Conservation (phyloP, 1,140 invertebrate species). For the Drosophila parabipectinata region DNA sequence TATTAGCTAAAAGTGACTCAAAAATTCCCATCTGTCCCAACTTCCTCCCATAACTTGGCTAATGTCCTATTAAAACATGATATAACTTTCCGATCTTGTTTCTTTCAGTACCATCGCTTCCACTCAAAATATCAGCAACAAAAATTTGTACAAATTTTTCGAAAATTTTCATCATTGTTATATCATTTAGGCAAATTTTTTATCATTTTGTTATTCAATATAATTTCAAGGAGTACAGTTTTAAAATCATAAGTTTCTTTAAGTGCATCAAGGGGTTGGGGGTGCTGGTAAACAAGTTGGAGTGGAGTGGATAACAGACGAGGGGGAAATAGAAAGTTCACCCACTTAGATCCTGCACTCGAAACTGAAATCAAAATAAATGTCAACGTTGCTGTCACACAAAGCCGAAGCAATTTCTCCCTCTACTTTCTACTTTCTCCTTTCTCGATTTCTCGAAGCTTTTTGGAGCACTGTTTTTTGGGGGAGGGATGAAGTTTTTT, state of each 20-base stretch:
- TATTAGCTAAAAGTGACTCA: too few species aligned
- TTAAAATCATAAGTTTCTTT: background rate
- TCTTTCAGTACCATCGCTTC: too few species aligned
- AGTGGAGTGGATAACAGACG: slow-evolving; percentile 29
- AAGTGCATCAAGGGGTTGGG: background rate
- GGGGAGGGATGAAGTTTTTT: slow-evolving; percentile 74
- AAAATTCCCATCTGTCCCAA: too few species aligned
- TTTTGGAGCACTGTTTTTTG: slow-evolving; percentile 26
- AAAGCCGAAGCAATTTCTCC: slow-evolving; percentile 41
- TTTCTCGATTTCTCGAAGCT: slow-evolving; percentile 10
- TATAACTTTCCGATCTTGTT: too few species aligned
- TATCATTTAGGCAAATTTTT: too few species aligned
- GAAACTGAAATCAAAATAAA: slow-evolving; percentile 80
- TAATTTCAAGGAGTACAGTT: too few species aligned
- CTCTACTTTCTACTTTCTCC: background rate
- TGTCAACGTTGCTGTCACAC: slow-evolving; percentile 75
- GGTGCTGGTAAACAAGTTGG: slow-evolving; percentile 20
- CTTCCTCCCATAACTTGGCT: too few species aligned
- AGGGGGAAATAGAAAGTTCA: slow-evolving; percentile 45
- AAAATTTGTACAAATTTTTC: too few species aligned
- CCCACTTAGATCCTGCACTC: slow-evolving; percentile 70
- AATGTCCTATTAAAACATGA: too few species aligned
- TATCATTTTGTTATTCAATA: too few species aligned
- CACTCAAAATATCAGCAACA: too few species aligned
- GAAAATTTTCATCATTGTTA: too few species aligned